Percentiles rank a stretch among this genome's conserved stretches.
Conservation (phyloP, 2,113 vertebrate genomes). For the Malurus alboscapulatus region DNA sequence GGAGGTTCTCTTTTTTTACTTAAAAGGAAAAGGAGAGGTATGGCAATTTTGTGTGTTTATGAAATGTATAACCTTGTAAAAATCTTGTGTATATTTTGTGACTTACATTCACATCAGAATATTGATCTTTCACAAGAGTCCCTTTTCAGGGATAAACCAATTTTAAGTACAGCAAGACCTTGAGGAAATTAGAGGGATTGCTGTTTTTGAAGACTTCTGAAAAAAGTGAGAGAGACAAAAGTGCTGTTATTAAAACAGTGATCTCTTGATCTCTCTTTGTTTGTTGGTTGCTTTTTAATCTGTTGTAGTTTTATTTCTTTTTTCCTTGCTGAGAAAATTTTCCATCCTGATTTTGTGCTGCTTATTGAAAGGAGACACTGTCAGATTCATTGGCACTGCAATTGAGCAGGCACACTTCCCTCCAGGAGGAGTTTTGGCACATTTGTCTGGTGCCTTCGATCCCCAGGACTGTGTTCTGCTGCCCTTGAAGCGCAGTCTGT, state of each 20-base stretch:
- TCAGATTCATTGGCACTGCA: not conserved
- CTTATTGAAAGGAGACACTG: not conserved
- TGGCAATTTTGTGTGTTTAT: not conserved
- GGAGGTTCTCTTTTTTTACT: not conserved
- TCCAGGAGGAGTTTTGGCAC: not conserved
- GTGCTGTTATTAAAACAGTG: not conserved
- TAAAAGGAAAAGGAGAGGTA: not conserved
- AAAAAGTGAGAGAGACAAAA: not conserved
- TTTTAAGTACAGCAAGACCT: not conserved
- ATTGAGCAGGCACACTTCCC: not conserved
- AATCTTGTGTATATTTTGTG: not conserved
- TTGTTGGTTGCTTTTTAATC: not conserved
- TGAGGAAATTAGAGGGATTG: not conserved
- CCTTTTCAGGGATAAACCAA: not conserved
- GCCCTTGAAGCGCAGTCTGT: not conserved
- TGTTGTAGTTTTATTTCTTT: not conserved
- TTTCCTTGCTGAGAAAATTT: not conserved
- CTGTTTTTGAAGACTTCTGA: not conserved
- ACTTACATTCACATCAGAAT: not conserved
- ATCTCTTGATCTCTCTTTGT: not conserved
- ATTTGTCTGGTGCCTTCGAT: not conserved
- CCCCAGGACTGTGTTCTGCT: not conserved
- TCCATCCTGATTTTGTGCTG: not conserved
- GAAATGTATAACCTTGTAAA: not conserved
- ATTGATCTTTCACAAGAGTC: not conserved